These are phyloP conservation scores for Hormaphis cornu DNA, from an alignment of 1,140 invertebrate genomes.

Conservation along the genomic window DNA sequence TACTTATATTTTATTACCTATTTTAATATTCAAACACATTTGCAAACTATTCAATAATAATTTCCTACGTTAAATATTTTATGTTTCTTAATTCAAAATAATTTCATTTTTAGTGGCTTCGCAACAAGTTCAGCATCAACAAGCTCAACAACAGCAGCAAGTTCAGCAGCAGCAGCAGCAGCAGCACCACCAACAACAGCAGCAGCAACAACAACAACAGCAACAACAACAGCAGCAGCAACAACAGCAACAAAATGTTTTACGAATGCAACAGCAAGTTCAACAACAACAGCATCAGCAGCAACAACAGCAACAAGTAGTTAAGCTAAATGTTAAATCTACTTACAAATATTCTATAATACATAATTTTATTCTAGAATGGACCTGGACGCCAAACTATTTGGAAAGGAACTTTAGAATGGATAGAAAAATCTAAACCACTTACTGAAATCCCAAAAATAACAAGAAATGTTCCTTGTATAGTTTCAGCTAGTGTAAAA, in stretches of 20 bases:
- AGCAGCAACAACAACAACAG: constrained; percentile 42
- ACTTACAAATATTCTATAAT: not conserved
- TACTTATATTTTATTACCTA: no score
- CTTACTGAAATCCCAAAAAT: constrained; percentile 53
- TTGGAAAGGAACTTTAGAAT: constrained; percentile 80
- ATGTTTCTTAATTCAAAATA: no score
- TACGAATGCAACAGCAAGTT: constrained; percentile 39
- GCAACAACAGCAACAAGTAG: constrained; percentile 43
- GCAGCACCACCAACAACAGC: constrained; percentile 45
- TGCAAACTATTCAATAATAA: no score
- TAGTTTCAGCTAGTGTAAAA: constrained; percentile 64
- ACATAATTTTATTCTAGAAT: constrained; percentile 32
- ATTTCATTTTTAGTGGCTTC: constrained; percentile 20
- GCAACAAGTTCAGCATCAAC: constrained; percentile 25
- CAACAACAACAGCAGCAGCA: constrained; percentile 43
- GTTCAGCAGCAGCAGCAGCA: constrained; percentile 42
- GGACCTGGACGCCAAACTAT: constrained; percentile 58
- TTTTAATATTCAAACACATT: no score
- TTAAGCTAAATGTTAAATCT: constrained; percentile 34
- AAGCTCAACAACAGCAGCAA: constrained; percentile 40
- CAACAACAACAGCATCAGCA: constrained; percentile 38
- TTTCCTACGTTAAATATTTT: no score
- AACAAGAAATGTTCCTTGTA: constrained; percentile 71
- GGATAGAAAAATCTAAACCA: constrained; percentile 73
- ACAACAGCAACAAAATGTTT: constrained; percentile 36